Conservation (phyloP, 1,140 invertebrate genomes). For the Holcopasites calliopsidis region DNA sequence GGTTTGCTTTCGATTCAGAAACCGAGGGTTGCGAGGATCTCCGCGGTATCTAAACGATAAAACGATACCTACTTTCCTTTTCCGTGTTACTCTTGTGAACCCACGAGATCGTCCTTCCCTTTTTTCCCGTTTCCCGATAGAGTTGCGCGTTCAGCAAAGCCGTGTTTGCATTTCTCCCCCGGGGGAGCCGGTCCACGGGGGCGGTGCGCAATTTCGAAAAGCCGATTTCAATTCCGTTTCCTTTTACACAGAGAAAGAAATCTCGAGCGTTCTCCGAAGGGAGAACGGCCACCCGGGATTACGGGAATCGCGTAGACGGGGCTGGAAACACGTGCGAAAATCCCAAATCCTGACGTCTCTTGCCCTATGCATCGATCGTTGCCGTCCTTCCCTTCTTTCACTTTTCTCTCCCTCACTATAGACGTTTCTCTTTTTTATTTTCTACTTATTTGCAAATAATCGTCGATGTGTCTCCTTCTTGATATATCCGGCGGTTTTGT, state of each 20-base stretch:
- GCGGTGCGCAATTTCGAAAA: conserved; percentile 76
- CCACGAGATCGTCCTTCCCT: conserved; percentile 32
- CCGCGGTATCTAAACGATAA: no score
- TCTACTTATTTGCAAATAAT: no score
- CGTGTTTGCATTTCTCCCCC: conserved; percentile 77
- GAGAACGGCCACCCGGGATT: conserved; percentile 65
- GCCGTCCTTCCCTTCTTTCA: background rate
- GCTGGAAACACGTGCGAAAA: conserved; percentile 65
- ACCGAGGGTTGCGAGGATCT: conserved; percentile 42
- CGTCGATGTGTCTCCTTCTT: no score
- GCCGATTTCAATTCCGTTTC: conserved; percentile 78
- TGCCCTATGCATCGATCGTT: conserved; percentile 53
- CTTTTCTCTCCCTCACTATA: no score
- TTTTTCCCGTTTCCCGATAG: conserved; percentile 58
- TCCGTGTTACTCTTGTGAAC: conserved; percentile 13
- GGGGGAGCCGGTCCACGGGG: conserved; percentile 46
- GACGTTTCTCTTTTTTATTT: background rate
- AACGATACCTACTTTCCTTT: conserved; percentile 50
- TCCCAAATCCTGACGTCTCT: conserved; percentile 59
- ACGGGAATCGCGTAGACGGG: conserved; percentile 61
- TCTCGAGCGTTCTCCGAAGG: conserved; percentile 65
- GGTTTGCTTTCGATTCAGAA: conserved; percentile 64
- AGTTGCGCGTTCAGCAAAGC: conserved; percentile 35
- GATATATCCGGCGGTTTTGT: no score
- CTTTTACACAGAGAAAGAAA: conserved; percentile 71